These are phyloP conservation scores for Latrodectus geometricus DNA, from an alignment of 1,140 invertebrate species.

Conservation along the genomic window DNA sequence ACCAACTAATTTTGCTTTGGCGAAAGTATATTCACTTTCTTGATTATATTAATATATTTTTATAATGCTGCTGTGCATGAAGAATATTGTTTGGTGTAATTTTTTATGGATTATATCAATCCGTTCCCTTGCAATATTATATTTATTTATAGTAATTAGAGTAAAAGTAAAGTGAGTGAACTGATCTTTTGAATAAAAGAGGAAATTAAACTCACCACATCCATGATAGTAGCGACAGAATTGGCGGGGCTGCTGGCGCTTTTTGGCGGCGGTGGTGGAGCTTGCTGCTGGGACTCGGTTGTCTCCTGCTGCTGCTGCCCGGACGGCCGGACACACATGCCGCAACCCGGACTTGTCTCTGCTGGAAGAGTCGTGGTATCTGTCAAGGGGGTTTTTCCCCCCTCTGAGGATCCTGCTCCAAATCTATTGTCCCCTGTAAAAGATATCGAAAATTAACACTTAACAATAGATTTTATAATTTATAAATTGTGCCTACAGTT, in stretches of 20 bases:
- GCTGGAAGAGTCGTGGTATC: constrained; percentile 50
- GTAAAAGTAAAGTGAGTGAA: background rate
- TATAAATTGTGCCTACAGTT: no score
- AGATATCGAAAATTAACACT: no score
- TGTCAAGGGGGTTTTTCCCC: constrained; percentile 8
- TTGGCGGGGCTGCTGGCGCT: constrained; percentile 5
- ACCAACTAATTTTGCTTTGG: no score
- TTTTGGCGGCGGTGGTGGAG: constrained; percentile 4
- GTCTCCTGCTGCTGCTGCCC: constrained; percentile 1
- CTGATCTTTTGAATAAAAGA: background rate
- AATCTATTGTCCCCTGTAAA: constrained; percentile 46
- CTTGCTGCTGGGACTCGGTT: background rate
- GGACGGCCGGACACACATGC: constrained; percentile 54
- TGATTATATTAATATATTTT: no score
- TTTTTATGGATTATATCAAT: no score
- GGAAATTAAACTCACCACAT: constrained; percentile 41
- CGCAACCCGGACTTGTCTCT: constrained; percentile 28
- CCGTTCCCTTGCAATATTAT: no score
- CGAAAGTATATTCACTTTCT: no score
- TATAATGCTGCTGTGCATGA: background rate
- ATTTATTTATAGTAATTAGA: background rate
- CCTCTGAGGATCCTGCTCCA: background rate
- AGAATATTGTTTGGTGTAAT: background rate
- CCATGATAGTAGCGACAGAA: constrained; percentile 47
- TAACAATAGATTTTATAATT: no score